phyloP scores from a whole-genome alignment of 2,888 invertebrate species.

The Apocheima hispidaria region DNA sequence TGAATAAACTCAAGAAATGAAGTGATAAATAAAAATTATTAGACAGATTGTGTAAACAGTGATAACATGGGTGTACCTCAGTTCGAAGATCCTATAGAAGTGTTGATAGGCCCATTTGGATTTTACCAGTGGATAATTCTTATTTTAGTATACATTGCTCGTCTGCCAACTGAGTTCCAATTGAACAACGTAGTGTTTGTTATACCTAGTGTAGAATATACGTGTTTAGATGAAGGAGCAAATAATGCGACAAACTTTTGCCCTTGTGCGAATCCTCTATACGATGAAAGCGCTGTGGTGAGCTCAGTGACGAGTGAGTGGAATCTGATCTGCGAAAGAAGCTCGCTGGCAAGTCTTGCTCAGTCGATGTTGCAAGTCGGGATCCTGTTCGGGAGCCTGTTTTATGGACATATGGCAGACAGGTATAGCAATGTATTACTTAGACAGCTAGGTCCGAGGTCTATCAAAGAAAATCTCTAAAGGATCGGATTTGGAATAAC shows the following conservation, averaged over 20 bases:
- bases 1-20: not conserved
- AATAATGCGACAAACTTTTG: conserved; percentile 72
- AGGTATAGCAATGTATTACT: conserved; percentile 58
- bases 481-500: too few species aligned
- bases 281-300: conserved; percentile 80
- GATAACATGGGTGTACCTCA: not conserved
- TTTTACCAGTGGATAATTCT: conserved; percentile 84
- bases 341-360: conserved; percentile 82
- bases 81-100: conserved; percentile 66
- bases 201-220: conserved; percentile 81
- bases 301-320: conserved; percentile 87
- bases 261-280: conserved; percentile 79
- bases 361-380: conserved; percentile 86
- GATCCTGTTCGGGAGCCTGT: conserved; percentile 83
- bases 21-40: not conserved
- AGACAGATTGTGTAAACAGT: not conserved
- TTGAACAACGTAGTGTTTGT: conserved; percentile 85
- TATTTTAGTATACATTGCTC: conserved; percentile 78
- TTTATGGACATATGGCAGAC: conserved; percentile 84
- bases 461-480: too few species aligned
- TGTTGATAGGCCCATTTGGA: conserved; percentile 83
- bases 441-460: too few species aligned
- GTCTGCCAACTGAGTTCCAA: conserved; percentile 86
- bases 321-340: conserved; percentile 86
- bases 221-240: conserved; percentile 69